Base-by-base conservation (phyloP, 2,797 vertebrate genomes). In the Pitangus sulphuratus region DNA sequence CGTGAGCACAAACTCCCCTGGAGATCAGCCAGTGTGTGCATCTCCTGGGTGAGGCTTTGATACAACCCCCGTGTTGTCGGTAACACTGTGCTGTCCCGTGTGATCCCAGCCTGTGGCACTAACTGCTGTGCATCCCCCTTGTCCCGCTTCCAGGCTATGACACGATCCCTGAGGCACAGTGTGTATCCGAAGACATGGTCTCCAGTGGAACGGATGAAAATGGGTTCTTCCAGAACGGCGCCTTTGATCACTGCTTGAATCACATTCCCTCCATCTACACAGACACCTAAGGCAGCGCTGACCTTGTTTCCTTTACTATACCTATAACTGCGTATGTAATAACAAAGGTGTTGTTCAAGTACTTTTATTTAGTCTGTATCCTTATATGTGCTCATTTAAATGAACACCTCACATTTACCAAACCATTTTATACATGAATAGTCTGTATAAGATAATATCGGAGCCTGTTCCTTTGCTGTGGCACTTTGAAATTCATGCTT, bases 181-280 rank as follows among this genome's bases (percentile, higher is more conserved):
- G 98, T 28, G 97, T 98, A 4, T 77, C 98, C 0, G 98, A 98
- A 7, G 99, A 98, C 95, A 98, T 98, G 95, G 98, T 98, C 97
- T 98, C 97, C 58, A 98, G 89, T 7, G 98, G 98, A 87, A 98
- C 98, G 0, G 99, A 99, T 76, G 99, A 99, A 94, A 99, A 97
- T 70, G 95, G 98, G 93, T 99, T 99, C 98, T 99, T 99, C 97
- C 99, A 98, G 97, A 98, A 98, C 24, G 98, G 99, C 83, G 98
- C 98, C 97, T 99, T 99, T 30, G 99, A 99, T 96, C 99, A 99
- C 95, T 99, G 98, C 97, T 98, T 99, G 97, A 99, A 98, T 97
- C 99, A 99, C 97, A 98, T 99, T 93, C 98, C 99, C 44, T 99
- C 99, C 45, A 98, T 99, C 97, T 99, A 99, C 96, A 99, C 99